Percentiles rank a stretch among this genome's conserved stretches.
phyloP scores from a whole-genome alignment of 2,888 invertebrate species.

The Tridacna crocea region DNA sequence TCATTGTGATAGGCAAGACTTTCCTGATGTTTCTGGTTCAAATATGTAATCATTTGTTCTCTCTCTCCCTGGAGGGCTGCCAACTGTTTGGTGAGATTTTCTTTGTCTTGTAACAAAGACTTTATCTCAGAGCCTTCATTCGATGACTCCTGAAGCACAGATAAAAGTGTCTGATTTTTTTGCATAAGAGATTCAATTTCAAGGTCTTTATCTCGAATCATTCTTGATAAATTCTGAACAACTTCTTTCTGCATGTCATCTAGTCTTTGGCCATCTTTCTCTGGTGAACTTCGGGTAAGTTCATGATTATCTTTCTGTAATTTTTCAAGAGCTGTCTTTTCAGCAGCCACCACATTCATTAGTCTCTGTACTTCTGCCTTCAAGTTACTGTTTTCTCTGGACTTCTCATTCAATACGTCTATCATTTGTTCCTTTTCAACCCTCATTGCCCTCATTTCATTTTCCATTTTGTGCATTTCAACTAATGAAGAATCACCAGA shows the following conservation, averaged over 20 bases:
- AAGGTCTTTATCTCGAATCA: conserved; percentile 84
- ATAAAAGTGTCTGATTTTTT: conserved; percentile 82
- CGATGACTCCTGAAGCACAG: conserved; percentile 81
- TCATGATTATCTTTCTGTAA: conserved; percentile 82
- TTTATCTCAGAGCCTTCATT: conserved; percentile 67
- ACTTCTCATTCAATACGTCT: conserved; percentile 84
- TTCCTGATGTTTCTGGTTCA: conserved; percentile 94
- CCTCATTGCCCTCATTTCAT: conserved; percentile 75
- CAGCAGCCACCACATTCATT: conserved; percentile 82
- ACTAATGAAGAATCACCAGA: conserved; percentile 71
- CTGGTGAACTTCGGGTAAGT: conserved; percentile 60
- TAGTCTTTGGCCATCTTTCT: conserved; percentile 80
- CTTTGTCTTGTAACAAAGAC: conserved; percentile 77
- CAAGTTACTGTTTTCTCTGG: conserved; percentile 82
- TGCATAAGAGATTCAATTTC: conserved; percentile 84
- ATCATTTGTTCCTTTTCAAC: conserved; percentile 83
- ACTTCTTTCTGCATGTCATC: conserved; percentile 84
- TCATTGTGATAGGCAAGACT: conserved; percentile 93
- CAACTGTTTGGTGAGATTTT: conserved; percentile 86
- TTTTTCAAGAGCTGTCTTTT: conserved; percentile 82
- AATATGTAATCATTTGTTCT: conserved; percentile 83
- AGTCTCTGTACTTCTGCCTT: conserved; percentile 83
- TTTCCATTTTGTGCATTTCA: conserved; percentile 78
- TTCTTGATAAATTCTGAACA: conserved; percentile 83
- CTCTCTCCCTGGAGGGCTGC: conserved; percentile 86